Percentiles rank a stretch among this genome's conserved stretches.
These are phyloP conservation scores for Mesitornis unicolor DNA, from an alignment of 2,113 vertebrate species.

Conservation along the genomic window DNA sequence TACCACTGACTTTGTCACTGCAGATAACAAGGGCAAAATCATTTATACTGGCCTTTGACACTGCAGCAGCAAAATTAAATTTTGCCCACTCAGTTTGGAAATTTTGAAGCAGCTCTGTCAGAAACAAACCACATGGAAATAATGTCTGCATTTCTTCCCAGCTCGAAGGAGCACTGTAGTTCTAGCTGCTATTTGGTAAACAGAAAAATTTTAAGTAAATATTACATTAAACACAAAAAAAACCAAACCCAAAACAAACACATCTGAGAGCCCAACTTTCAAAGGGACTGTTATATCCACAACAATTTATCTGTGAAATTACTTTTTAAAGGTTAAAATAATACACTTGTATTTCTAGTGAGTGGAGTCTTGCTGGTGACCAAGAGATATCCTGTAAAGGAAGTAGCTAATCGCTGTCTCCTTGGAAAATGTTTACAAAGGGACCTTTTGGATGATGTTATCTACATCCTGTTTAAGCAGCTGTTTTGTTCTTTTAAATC, in stretches of 20 bases:
- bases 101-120: not conserved
- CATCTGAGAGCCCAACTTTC: not conserved
- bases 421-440: constrained; percentile 51
- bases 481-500: constrained; percentile 16
- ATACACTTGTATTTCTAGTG: not conserved
- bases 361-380: not conserved
- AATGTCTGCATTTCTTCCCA: not conserved
- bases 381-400: constrained; percentile 30
- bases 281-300: not conserved
- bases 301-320: constrained; percentile 2
- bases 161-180: not conserved
- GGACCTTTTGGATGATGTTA: constrained; percentile 2
- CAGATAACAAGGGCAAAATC: not conserved
- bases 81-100: not conserved
- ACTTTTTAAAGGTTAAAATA: constrained; percentile 20
- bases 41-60: not conserved
- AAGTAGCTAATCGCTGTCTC: constrained; percentile 40
- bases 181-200: not conserved
- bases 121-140: not conserved
- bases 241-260: no score
- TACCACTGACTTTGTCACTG: not conserved
- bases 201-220: not conserved
- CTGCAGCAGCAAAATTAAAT: not conserved
- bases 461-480: constrained; percentile 45
- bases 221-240: not conserved